phyloP scores from a whole-genome alignment of 2,797 vertebrate species.

The Sebastes jordani region DNA sequence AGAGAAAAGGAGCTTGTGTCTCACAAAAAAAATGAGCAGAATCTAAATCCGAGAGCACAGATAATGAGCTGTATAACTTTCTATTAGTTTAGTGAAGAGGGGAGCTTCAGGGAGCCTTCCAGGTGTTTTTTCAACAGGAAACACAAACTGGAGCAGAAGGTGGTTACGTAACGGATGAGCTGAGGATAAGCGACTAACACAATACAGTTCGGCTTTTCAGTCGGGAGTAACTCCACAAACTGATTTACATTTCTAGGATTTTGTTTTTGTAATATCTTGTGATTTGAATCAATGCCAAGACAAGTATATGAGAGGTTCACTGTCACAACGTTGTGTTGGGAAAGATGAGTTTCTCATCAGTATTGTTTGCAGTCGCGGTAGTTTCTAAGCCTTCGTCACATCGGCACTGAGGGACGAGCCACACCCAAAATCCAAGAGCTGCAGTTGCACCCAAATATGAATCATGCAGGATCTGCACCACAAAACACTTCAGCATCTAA shows the following conservation, averaged over 20 bases:
- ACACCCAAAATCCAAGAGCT: conserved; percentile 50
- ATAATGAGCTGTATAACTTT: conserved; percentile 50
- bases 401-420: conserved; percentile 29
- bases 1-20: conserved; percentile 72
- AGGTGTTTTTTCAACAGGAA: conserved; percentile 43
- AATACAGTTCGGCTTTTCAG: background rate
- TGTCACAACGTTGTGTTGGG: background rate
- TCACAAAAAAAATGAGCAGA: conserved; percentile 24
- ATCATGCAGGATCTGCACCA: conserved; percentile 46
- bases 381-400: background rate
- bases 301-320: background rate
- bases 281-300: background rate
- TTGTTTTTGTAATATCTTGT: background rate
- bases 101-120: conserved; percentile 34
- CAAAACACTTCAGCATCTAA: background rate
- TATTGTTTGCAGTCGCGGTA: background rate
- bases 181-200: conserved; percentile 12
- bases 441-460: conserved; percentile 46
- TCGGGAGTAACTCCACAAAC: background rate
- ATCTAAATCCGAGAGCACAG: conserved; percentile 41
- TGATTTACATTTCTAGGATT: background rate
- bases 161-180: conserved; percentile 46
- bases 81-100: conserved; percentile 57
- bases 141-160: conserved; percentile 47
- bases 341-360: background rate